Conservation (phyloP, 2,797 vertebrate genomes). For the Chelonia mydas region DNA sequence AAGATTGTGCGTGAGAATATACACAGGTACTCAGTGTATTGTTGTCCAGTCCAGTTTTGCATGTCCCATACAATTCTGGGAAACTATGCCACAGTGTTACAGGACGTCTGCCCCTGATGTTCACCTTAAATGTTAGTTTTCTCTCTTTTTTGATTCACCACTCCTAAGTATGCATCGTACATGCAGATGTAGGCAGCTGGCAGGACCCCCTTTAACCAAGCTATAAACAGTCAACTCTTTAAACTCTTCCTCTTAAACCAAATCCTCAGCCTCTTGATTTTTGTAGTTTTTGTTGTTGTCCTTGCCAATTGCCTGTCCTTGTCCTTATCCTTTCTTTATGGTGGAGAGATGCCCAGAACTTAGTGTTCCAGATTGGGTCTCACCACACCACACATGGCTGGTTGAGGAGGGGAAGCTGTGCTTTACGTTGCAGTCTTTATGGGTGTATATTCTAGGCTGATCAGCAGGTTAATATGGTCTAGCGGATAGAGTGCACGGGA, state of each 20-base stretch:
- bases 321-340: not conserved
- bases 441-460: not conserved
- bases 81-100: not conserved
- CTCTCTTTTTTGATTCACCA: not conserved
- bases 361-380: not conserved
- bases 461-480: not conserved
- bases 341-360: not conserved
- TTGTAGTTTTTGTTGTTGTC: not conserved
- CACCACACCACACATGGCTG: fast-evolving
- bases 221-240: not conserved
- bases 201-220: not conserved
- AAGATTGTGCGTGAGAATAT: not conserved
- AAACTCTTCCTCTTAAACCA: not conserved
- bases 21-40: not conserved
- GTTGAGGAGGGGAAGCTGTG: fast-evolving
- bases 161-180: not conserved
- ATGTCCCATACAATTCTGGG: not conserved
- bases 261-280: not conserved
- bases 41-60: not conserved
- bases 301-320: not conserved
- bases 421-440: not conserved
- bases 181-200: not conserved
- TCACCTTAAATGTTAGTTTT: not conserved
- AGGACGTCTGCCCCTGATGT: not conserved
- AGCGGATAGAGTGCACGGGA: fast-evolving